A percentile compares a stretch with the other conserved stretches of the same genome.
phyloP scores from a whole-genome alignment of 2,888 invertebrate genomes.

The Volucella inflata region DNA sequence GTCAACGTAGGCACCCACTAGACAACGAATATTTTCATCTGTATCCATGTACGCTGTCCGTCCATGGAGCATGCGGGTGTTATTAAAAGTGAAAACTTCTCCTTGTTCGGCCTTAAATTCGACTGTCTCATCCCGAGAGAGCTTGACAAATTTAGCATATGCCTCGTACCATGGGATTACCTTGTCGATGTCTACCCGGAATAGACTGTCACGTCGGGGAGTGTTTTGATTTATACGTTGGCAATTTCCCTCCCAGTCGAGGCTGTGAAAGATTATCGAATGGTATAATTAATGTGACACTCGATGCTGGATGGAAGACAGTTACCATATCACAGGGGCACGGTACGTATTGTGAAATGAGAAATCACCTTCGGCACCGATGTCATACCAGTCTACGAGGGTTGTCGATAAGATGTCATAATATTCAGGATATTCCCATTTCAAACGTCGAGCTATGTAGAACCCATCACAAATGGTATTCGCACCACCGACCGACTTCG shows the following conservation, averaged over 20 bases:
- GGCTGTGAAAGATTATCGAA: constrained; percentile 57
- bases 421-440: constrained; percentile 84
- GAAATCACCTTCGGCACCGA: constrained; percentile 86
- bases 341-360: constrained; percentile 87
- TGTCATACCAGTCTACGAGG: constrained; percentile 90
- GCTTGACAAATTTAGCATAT: constrained; percentile 86
- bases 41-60: constrained; percentile 87
- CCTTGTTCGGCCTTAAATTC: constrained; percentile 87
- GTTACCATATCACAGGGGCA: constrained; percentile 86
- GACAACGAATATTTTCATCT: constrained; percentile 85
- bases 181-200: constrained; percentile 85
- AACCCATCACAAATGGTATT: constrained; percentile 88
- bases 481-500: constrained; percentile 87
- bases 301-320: constrained; percentile 1
- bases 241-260: constrained; percentile 84
- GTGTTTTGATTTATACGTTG: constrained; percentile 88
- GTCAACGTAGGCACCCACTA: constrained; percentile 90
- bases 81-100: constrained; percentile 89
- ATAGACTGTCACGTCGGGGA: constrained; percentile 88
- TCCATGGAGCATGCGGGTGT: constrained; percentile 89
- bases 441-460: constrained; percentile 86
- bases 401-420: constrained; percentile 86
- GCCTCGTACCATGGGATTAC: constrained; percentile 89
- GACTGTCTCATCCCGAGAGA: constrained; percentile 86
- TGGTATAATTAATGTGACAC: not conserved